Conservation (phyloP, 2,113 vertebrate genomes). For the Brachyhypopomus occidentalis region DNA sequence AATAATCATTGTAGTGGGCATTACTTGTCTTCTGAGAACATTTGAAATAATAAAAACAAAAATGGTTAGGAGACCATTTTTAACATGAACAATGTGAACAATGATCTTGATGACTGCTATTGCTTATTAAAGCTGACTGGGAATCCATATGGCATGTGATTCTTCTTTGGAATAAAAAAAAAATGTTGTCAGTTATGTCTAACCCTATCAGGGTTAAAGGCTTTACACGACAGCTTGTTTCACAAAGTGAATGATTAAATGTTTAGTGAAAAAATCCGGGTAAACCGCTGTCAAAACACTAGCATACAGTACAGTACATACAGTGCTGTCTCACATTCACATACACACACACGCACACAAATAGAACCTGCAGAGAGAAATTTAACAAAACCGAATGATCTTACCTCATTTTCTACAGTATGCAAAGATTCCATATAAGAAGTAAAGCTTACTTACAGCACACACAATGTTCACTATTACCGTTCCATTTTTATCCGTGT, state of each 20-base stretch:
- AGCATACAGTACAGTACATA: not conserved
- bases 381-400: slow-evolving; percentile 15
- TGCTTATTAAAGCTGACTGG: slow-evolving; percentile 42
- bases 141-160: slow-evolving; percentile 1
- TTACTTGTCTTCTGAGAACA: slow-evolving; percentile 42
- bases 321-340: not conserved
- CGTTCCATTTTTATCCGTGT: not conserved
- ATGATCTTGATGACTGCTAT: slow-evolving; percentile 21
- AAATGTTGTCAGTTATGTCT: not conserved
- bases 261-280: slow-evolving; percentile 31
- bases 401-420: no score
- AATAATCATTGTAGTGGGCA: slow-evolving; percentile 42
- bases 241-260: slow-evolving; percentile 32
- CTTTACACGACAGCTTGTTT: no score
- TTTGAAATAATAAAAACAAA: slow-evolving; percentile 25
- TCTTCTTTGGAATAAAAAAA: not conserved
- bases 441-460: not conserved
- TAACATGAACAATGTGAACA: not conserved
- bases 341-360: slow-evolving; percentile 12
- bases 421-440: not conserved
- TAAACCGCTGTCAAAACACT: not conserved
- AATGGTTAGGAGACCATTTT: slow-evolving; percentile 39
- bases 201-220: no score
- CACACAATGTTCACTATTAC: not conserved
- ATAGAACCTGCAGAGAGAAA: slow-evolving; percentile 51